Evolutionary conservation across 2,797 vertebrate species (phyloP).

Genomic region (Alca torda): DNA sequence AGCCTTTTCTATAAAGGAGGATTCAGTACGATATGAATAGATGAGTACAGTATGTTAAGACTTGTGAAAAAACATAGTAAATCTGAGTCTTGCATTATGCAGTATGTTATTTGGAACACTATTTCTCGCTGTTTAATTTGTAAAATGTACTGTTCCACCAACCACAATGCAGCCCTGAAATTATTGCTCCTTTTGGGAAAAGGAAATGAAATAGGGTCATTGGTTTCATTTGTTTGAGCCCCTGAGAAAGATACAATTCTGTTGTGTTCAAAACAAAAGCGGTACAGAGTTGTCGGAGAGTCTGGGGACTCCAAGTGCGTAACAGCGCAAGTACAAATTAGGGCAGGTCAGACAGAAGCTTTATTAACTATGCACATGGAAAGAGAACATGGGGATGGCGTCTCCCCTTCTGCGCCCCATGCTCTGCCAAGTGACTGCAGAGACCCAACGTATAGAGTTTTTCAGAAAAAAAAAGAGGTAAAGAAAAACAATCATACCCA

Average conservation of each 20-base stretch:
- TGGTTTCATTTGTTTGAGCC: not conserved
- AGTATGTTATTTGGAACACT: not conserved
- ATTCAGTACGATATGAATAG: slow-evolving; percentile 17
- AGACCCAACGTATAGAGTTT: not conserved
- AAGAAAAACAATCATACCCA: not conserved
- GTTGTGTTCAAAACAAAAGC: not conserved
- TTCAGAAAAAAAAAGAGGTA: not conserved
- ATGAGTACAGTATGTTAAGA: slow-evolving; percentile 3
- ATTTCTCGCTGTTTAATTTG: not conserved
- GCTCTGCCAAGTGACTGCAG: not conserved
- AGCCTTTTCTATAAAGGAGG: not conserved
- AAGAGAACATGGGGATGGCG: not conserved
- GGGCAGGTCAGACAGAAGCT: not conserved
- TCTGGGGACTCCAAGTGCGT: rapidly evolving
- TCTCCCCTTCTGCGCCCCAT: not conserved
- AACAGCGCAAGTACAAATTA: rapidly evolving
- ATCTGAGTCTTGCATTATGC: not conserved
- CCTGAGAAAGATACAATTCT: not conserved
- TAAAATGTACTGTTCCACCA: not conserved
- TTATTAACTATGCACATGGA: not conserved
- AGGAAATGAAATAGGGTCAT: not conserved
- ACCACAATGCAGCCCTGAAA: not conserved
- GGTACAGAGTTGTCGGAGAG: not conserved
- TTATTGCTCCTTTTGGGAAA: not conserved
- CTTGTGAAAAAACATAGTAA: not conserved